Percentiles rank a stretch among this genome's conserved stretches.
Evolutionary conservation across 2,797 vertebrate genomes (phyloP).

Genomic region (Cryptoblepharus egeriae): DNA sequence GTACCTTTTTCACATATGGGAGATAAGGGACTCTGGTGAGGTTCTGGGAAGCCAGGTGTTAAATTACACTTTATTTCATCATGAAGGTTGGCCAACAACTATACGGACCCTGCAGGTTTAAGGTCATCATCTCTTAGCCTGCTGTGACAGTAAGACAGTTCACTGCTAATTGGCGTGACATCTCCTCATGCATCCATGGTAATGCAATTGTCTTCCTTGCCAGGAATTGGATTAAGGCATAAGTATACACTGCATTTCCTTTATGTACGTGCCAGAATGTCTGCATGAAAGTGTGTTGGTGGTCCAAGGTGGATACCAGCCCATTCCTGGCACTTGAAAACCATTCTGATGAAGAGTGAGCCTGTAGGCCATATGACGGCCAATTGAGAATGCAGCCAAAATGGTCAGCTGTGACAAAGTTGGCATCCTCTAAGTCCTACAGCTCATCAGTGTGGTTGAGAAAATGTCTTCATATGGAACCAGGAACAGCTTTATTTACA

Average conservation of each 20-base stretch:
- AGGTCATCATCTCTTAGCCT: background rate
- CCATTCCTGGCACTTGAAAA: slow-evolving; percentile 17
- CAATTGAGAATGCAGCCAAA: slow-evolving; percentile 10
- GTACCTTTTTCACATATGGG: slow-evolving; percentile 3
- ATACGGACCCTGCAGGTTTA: background rate
- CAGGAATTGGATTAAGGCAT: background rate
- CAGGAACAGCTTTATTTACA: background rate
- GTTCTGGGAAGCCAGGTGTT: background rate
- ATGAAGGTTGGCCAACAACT: background rate
- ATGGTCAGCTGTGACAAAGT: slow-evolving; percentile 14
- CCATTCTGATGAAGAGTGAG: background rate
- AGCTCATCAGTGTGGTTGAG: background rate
- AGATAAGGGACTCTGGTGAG: background rate
- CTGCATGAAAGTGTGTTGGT: background rate
- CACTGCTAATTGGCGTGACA: background rate
- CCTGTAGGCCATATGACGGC: slow-evolving; percentile 18
- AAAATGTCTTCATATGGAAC: slow-evolving; percentile 3
- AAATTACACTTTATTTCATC: slow-evolving; percentile 6
- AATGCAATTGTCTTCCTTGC: slow-evolving; percentile 16
- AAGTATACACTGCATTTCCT: background rate
- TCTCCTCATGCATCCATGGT: background rate
- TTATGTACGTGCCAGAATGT: background rate
- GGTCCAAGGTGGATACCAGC: slow-evolving; percentile 20
- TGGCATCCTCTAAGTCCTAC: background rate
- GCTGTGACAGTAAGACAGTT: background rate